Evolutionary conservation across 2,888 invertebrate genomes (phyloP).

Genomic region (Sialis fuliginosa): DNA sequence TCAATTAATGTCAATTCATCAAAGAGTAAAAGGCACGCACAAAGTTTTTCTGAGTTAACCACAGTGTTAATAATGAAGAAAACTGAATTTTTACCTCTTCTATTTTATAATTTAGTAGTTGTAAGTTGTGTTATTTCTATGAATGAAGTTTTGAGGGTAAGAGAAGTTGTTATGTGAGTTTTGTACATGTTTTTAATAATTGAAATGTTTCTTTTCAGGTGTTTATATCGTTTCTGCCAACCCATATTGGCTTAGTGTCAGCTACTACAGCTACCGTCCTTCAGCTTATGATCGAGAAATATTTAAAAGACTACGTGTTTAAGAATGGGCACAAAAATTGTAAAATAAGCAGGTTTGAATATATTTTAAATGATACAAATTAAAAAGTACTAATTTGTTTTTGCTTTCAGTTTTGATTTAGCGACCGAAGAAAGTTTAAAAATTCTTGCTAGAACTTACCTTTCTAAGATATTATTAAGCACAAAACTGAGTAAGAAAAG

Average conservation of each 20-base stretch:
- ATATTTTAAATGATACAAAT: too few relatives aligned
- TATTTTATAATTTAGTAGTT: slow-evolving; percentile 28
- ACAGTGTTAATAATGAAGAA: slow-evolving; percentile 30
- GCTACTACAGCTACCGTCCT: slow-evolving; percentile 28
- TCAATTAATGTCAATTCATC: slow-evolving; percentile 18
- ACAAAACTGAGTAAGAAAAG: background rate
- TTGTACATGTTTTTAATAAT: background rate
- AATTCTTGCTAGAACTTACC: slow-evolving; percentile 40
- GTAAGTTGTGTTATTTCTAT: slow-evolving; percentile 24
- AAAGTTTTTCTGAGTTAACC: slow-evolving; percentile 34
- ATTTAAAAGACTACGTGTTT: slow-evolving; percentile 23
- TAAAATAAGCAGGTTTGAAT: slow-evolving; percentile 17
- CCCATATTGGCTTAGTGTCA: slow-evolving; percentile 38
- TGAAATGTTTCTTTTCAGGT: slow-evolving; percentile 23
- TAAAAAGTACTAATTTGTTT: too few relatives aligned
- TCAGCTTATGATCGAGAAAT: slow-evolving; percentile 30
- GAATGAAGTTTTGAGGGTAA: slow-evolving; percentile 24
- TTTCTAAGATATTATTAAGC: slow-evolving; percentile 20
- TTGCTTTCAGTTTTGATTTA: slow-evolving; percentile 17
- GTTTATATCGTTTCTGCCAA: slow-evolving; percentile 46
- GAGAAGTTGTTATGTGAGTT: background rate
- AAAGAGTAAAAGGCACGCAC: slow-evolving; percentile 8
- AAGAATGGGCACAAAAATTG: slow-evolving; percentile 19
- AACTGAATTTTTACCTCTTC: slow-evolving; percentile 26
- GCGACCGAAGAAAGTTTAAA: slow-evolving; percentile 35